Base-by-base conservation (phyloP, 2,113 vertebrate genomes). In the Hemibagrus wyckioides region DNA sequence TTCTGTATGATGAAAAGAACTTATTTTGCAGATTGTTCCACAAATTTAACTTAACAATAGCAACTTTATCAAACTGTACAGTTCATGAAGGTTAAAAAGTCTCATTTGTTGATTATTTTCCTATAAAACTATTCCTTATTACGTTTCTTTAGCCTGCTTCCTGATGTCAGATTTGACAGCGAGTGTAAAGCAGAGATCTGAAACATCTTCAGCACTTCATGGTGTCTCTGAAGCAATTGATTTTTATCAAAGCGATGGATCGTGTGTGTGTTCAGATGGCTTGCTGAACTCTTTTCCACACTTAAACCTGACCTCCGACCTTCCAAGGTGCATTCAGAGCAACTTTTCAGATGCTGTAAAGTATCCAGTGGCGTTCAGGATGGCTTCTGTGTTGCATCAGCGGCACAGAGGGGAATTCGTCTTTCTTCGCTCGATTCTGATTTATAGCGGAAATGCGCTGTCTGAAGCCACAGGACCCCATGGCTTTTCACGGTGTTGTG, bases 341-440 rank as follows among this genome's bases (percentile, higher is more conserved):
- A 63, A 17, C 3, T 41, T 80, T 83, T 61, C 69, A 83, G 86
- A 90, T 88, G 76, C 89, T 89, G 87, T 71, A 75, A 88, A 90
- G 89, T 90, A 90, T 91, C 88, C 90, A 80, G 89, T 88, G 87
- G 67, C 83, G 79, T 88, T 80, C 77, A 25, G 44, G 56, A 88
- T 56, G 36, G 88, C 5, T 80, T 92, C 85, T 91, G 89, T 48
- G 82, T 91, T 90, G 87, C 85, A 80, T 92, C 87, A 90, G 61
- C 63, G 90, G 33, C 85, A 41, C 67, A 25, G 23, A 54, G 33
- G 73, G 28, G 82, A 50, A 86, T 50, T 54, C 82, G 81, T 87
- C 90, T 79, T 67, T 57, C 85, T 57, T 76, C 48, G 77, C 87
- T 73, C 41, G n/a, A 17, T 0, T 41, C 23, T 85, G 88, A 91